Base-by-base conservation (phyloP, 2,797 vertebrate species). In the Aselliscus stoliczkanus region DNA sequence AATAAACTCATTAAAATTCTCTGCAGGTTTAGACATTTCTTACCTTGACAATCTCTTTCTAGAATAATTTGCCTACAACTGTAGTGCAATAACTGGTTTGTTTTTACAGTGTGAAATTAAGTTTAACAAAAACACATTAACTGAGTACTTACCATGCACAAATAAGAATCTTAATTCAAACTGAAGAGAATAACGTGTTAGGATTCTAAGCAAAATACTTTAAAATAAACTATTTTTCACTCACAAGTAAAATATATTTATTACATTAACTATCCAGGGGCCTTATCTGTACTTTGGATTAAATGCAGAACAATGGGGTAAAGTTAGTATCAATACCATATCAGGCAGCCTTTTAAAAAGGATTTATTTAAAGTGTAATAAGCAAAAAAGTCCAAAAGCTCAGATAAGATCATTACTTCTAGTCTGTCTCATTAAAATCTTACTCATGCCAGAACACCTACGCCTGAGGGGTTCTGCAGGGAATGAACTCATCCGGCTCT, bases 391-490 rank as follows among this genome's bases (percentile, higher is more conserved):
- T 34, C 60, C 70, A 65, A 84, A 64, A 70, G 50, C 50, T 88
- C 67, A 56, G 75, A 83, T 58, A 70, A 18, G 42, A 83, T 76
- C 72, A 90, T 67, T 50, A 54, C 42, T 52, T 87, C 39, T 72
- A 94, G 69, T 52, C 21, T 64, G 72, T 58, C 47, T 92, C 64
- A 80, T n/a, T 95, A 94, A 90, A 72, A 73, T 34, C 77, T 70
- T 64, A 72, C 27, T 77, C 64, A 54, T 34, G 65, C 58, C 89
- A 82, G 64, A 93, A 65, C 13, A 31, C 79, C 17, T 29, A 44
- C 0, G 25, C 34, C 47, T 62, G 47, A 79, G n/a, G 44, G 58
- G 15, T 29, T 80, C 52, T 52, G 17, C 2, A 58, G 67, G 27
- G 64, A 79, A 87, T n/a, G 60, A 91, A 83, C 50, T 84, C 70